A percentile compares a stretch with the other conserved stretches of the same genome.
Conservation (phyloP, 2,113 vertebrate species). For the Aramus guarauna region DNA sequence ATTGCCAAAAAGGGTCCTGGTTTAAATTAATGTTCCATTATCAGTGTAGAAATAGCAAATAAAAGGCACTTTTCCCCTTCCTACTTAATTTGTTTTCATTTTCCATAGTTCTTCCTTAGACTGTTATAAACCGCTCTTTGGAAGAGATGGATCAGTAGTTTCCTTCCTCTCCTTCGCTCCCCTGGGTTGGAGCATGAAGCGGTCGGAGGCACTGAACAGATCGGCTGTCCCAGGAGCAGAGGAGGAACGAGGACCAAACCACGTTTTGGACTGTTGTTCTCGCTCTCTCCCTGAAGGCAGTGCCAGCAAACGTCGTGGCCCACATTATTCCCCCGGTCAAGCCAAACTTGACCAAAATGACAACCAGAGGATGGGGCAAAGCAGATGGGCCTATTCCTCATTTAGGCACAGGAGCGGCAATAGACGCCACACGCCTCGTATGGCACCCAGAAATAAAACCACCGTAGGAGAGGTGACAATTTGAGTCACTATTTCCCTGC, state of each 20-base stretch:
- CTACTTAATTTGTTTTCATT: neutral
- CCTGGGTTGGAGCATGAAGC: neutral
- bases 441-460: neutral
- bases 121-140: neutral
- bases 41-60: neutral
- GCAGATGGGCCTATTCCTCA: neutral
- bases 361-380: neutral
- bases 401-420: neutral
- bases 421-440: fast-evolving
- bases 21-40: neutral
- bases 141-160: neutral
- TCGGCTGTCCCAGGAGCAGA: neutral
- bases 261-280: neutral
- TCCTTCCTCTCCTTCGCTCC: neutral
- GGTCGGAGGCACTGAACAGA: neutral
- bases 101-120: neutral
- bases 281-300: neutral
- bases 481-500: neutral
- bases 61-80: neutral
- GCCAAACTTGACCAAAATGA: neutral
- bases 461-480: neutral
- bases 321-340: neutral
- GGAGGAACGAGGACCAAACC: neutral
- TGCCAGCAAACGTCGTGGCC: neutral
- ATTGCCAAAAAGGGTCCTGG: neutral